Base-by-base conservation (phyloP, 2,797 vertebrate genomes). In the Ambastaia sidthimunki region DNA sequence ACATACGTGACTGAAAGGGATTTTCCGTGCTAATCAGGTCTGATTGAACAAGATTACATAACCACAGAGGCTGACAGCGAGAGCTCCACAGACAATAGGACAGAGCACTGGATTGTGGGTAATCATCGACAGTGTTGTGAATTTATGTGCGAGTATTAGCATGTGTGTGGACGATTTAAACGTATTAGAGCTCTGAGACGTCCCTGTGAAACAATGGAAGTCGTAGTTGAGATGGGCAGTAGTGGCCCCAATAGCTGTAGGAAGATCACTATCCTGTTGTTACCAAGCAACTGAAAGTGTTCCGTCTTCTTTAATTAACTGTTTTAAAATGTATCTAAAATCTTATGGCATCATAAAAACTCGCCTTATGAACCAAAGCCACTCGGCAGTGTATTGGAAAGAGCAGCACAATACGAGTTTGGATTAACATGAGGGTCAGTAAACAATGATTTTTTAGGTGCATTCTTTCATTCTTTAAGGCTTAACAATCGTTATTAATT, bases 21-120 rank as follows among this genome's bases (percentile, higher is more conserved):
- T 80, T 75, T 73, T 74, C 76, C 71, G 15, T 54, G 12, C 25
- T 52, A 80, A 68, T 78, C 63, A 78, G 44, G 28, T 85, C 65
- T 79, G 41, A 73, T 18, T 67, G 72, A 80, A 79, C 57, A 67
- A 23, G 31, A 21, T 85, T 84, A 65, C 76, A 71, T 82, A 80
- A 80, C 50, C 63, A 37, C 65, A 60, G 44, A 70, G 47, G 41
- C 47, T 80, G 69, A 63, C 19, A 67, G 66, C 0, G 16, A 72
- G 15, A 74, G 10, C 41, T 41, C 37, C 37, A 65, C 52, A 44
- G 23, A 62, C 41, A 44, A 78, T 62, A 48, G 23, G 37, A 65
- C 69, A 72, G 12, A 71, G 21, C 73, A 48, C 21, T 65, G 74
- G 59, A 54, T 77, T 37, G 25, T 16, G 48, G 77, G 21, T 47